Conservation (phyloP, 2,888 invertebrate genomes). For the Pristionchus arcanus region DNA sequence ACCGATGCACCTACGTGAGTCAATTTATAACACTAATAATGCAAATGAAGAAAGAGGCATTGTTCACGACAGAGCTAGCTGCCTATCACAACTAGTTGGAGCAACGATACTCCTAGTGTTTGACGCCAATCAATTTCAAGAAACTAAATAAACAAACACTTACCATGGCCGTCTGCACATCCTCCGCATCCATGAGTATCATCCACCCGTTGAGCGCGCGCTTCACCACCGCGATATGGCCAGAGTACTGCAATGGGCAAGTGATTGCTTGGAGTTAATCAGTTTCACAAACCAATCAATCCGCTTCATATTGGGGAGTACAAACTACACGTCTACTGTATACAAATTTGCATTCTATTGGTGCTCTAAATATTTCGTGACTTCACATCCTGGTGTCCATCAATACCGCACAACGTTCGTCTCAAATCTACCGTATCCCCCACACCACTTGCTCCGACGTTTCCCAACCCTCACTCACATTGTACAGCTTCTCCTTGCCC, state of each 20-base stretch:
- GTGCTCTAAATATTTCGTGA: too few species aligned
- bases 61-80: too few species aligned
- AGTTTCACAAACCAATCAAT: too few species aligned
- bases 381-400: not conserved
- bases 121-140: not conserved
- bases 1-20: not conserved
- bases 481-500: not conserved
- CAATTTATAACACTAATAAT: too few species aligned
- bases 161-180: constrained; percentile 12
- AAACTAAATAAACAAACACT: not conserved
- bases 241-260: not conserved
- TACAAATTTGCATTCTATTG: too few species aligned
- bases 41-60: too few species aligned
- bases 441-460: too few species aligned
- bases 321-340: too few species aligned
- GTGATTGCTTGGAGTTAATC: too few species aligned
- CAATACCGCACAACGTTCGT: not conserved
- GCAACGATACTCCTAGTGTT: not conserved
- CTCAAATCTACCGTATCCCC: not conserved
- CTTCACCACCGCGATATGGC: not conserved
- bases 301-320: too few species aligned
- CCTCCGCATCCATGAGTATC: not conserved
- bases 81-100: too few species aligned
- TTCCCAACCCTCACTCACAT: not conserved
- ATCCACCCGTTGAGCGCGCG: constrained; percentile 2